Conservation (phyloP, 2,797 vertebrate genomes). For the Syngnathus acus region DNA sequence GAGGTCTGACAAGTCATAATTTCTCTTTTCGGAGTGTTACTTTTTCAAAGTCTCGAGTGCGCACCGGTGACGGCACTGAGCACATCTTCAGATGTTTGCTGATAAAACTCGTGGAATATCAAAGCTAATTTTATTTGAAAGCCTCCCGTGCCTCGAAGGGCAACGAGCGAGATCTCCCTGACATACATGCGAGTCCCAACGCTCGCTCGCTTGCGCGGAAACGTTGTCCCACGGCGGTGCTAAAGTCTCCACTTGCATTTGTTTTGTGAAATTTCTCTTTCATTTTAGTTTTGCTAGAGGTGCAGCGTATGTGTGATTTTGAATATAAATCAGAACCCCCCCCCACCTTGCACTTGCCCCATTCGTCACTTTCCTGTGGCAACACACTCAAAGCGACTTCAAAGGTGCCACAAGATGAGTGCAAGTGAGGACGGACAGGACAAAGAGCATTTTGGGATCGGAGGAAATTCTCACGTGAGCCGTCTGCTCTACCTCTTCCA, state of each 20-base stretch:
- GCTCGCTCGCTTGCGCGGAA: background rate
- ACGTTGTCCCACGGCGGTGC: conserved; percentile 25
- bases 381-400: conserved; percentile 53
- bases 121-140: conserved; percentile 42
- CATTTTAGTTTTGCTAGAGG: conserved; percentile 47
- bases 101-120: conserved; percentile 25
- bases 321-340: conserved; percentile 46
- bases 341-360: conserved; percentile 26
- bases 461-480: conserved; percentile 30
- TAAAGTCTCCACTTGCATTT: conserved; percentile 10
- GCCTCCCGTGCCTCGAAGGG: conserved; percentile 43
- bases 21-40: background rate
- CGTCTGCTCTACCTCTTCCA: conserved; percentile 34
- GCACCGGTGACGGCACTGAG: background rate
- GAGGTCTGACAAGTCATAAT: background rate
- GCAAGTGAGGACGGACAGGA: conserved; percentile 18
- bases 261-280: conserved; percentile 21
- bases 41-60: background rate
- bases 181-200: conserved; percentile 24
- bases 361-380: conserved; percentile 42
- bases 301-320: conserved; percentile 44
- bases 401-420: conserved; percentile 52
- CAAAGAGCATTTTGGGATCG: conserved; percentile 16
- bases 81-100: background rate
- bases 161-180: conserved; percentile 17